phyloP scores from a whole-genome alignment of 2,113 vertebrate species.

The Gnathonemus echidnorhynchus region DNA sequence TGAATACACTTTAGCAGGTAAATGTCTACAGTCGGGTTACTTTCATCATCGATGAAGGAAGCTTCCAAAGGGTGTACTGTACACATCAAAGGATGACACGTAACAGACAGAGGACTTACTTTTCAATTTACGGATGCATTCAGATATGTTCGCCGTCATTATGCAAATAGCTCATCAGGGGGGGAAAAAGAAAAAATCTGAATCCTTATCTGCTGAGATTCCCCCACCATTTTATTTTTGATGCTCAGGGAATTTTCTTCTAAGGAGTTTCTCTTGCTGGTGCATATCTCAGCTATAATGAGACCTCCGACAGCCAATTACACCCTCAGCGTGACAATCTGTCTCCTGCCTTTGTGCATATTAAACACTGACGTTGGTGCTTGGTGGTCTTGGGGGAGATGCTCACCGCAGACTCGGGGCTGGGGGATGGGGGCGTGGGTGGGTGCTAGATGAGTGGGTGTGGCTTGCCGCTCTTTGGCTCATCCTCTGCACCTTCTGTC shows the following conservation, averaged over 20 bases:
- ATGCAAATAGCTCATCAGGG: background rate
- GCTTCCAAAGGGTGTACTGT: background rate
- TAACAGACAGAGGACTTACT: background rate
- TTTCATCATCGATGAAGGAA: background rate
- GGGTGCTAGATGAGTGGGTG: background rate
- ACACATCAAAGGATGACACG: background rate
- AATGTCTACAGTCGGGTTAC: background rate
- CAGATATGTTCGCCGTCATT: background rate
- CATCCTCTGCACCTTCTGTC: background rate
- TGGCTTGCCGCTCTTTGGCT: background rate
- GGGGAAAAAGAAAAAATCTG: background rate
- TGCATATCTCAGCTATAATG: background rate
- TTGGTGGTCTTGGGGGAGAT: background rate
- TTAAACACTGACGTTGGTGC: background rate
- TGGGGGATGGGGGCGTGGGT: background rate
- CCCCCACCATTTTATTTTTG: background rate
- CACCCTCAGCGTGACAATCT: background rate
- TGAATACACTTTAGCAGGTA: background rate
- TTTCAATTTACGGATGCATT: background rate
- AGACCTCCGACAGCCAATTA: background rate
- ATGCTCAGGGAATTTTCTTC: constrained; percentile 3
- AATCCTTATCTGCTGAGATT: background rate
- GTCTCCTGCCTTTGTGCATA: background rate
- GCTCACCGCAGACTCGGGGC: background rate
- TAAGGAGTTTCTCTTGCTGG: background rate